Evolutionary conservation across 2,797 vertebrate species (phyloP).

Genomic region (Amphiprion clarkii): DNA sequence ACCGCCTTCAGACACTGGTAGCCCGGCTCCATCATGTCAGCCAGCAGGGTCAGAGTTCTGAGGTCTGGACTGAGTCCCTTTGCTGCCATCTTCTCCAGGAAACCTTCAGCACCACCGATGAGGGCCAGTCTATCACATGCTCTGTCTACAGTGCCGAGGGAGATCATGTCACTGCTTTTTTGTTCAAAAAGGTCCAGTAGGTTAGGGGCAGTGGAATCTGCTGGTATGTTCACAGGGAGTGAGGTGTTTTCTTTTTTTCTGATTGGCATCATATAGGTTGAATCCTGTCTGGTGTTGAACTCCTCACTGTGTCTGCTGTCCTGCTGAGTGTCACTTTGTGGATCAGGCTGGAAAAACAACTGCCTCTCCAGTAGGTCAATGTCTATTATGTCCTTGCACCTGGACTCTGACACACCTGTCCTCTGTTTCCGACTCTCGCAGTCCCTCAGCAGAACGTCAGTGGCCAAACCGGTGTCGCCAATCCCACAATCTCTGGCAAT

Average conservation of each 20-base stretch:
- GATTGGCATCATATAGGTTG: constrained; percentile 46
- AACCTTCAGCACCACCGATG: constrained; percentile 88
- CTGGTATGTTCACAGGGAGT: not conserved
- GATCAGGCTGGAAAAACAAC: constrained; percentile 78
- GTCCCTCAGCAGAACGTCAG: constrained; percentile 82
- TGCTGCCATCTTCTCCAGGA: constrained; percentile 90
- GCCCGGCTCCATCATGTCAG: constrained; percentile 86
- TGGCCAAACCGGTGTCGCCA: constrained; percentile 84
- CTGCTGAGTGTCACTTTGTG: not conserved
- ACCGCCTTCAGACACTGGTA: constrained; percentile 81
- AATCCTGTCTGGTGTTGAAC: constrained; percentile 5
- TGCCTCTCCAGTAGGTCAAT: constrained; percentile 88
- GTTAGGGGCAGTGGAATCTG: constrained; percentile 78
- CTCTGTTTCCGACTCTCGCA: constrained; percentile 1
- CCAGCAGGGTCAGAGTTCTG: constrained; percentile 91
- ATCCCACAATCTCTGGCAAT: constrained; percentile 92
- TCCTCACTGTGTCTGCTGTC: not conserved
- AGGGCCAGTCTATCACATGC: constrained; percentile 86
- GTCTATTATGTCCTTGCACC: constrained; percentile 55
- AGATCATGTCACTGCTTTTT: constrained; percentile 73
- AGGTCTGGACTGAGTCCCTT: constrained; percentile 85
- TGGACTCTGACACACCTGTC: constrained; percentile 1
- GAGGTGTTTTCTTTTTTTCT: constrained; percentile 16
- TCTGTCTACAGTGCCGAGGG: constrained; percentile 81
- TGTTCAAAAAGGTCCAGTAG: constrained; percentile 85